phyloP scores from a whole-genome alignment of 37 sponge, comb jelly and placozoan species.

The Ephydatia muelleri region DNA sequence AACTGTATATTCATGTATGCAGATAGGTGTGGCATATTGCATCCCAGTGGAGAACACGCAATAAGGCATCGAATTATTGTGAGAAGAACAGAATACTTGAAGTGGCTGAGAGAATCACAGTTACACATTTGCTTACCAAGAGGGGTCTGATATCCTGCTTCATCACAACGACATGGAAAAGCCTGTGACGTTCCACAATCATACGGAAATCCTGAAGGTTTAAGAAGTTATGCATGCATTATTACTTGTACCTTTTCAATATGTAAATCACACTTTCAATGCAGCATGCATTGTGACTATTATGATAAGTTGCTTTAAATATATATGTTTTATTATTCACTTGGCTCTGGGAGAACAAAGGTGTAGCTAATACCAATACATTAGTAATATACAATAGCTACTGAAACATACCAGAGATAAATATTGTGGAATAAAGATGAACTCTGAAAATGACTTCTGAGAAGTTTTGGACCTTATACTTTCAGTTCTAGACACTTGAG shows the following conservation, averaged over 20 bases:
- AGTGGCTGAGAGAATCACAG: not conserved
- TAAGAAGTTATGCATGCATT: not conserved
- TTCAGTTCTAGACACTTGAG: not conserved
- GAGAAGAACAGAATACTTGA: not conserved
- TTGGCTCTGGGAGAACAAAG: too few relatives aligned
- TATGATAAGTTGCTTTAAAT: too few relatives aligned
- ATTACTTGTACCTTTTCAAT: not conserved
- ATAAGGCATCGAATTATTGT: too few relatives aligned
- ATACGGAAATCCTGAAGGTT: conserved; percentile 38
- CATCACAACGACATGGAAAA: conserved; percentile 61
- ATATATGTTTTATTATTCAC: too few relatives aligned
- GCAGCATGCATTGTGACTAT: too few relatives aligned
- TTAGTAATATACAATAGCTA: too few relatives aligned
- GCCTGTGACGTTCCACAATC: conserved; percentile 33
- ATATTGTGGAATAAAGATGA: not conserved
- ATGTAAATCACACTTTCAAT: not conserved
- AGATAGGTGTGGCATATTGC: too few relatives aligned
- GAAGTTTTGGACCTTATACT: not conserved
- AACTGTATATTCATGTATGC: too few relatives aligned
- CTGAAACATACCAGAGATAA: not conserved
- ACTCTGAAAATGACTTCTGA: not conserved
- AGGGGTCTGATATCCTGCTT: conserved; percentile 58
- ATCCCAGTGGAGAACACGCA: too few relatives aligned
- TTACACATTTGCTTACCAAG: conserved; percentile 31
- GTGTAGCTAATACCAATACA: too few relatives aligned